A percentile compares a stretch with the other conserved stretches of the same genome.
phyloP scores from a whole-genome alignment of 2,888 invertebrate genomes.

The Anodontia alba region DNA sequence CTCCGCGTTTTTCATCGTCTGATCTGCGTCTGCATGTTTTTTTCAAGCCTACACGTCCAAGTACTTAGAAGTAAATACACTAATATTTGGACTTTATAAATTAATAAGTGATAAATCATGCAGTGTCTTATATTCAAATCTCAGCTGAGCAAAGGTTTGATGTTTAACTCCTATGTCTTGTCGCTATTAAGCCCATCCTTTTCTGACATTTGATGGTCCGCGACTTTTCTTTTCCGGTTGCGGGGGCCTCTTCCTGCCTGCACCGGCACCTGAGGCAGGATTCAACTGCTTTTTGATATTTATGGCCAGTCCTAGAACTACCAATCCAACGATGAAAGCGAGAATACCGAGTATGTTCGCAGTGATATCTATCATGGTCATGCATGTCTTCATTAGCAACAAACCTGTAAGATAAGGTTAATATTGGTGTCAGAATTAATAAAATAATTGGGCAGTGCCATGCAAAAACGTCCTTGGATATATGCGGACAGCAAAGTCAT shows the following conservation, averaged over 20 bases:
- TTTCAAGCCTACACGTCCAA: too few species aligned
- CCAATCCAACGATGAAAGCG: constrained; percentile 55
- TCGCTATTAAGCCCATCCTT: background rate
- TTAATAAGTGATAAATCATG: too few species aligned
- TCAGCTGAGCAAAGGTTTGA: too few species aligned
- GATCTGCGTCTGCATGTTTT: too few species aligned
- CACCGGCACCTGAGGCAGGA: constrained; percentile 14
- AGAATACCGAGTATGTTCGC: constrained; percentile 41
- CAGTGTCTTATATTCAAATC: too few species aligned
- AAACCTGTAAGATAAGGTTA: constrained; percentile 34
- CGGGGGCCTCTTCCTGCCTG: constrained; percentile 22
- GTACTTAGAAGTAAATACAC: too few species aligned
- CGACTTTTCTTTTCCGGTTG: constrained; percentile 2
- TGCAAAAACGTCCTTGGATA: too few species aligned
- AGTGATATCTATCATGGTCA: constrained; percentile 40
- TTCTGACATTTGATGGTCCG: constrained; percentile 33
- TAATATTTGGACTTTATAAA: too few species aligned
- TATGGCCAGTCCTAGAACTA: constrained; percentile 48
- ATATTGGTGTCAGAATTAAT: background rate
- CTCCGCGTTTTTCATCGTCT: too few species aligned
- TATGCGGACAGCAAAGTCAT: too few species aligned
- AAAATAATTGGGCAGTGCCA: background rate
- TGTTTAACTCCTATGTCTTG: too few species aligned
- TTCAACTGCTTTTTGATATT: constrained; percentile 39
- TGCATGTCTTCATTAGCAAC: constrained; percentile 34